Evolutionary conservation across 2,888 invertebrate species (phyloP), one percentile per base, ranked within the genome.

Genomic region (Trypoxylon attenuatum): DNA sequence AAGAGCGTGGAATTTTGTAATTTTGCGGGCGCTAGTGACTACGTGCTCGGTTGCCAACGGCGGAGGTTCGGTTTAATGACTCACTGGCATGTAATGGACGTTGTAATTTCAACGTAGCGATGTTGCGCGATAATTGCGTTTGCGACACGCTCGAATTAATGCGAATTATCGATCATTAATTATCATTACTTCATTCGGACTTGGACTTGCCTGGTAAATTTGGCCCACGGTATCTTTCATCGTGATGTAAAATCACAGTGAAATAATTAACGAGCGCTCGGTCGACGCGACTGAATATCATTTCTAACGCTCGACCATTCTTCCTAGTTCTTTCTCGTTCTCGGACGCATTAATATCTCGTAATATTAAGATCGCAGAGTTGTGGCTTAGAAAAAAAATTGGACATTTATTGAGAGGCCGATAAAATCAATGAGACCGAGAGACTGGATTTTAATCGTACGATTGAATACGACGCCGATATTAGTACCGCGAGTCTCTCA

Each of bases 111-210:
- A n/a, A n/a, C n/a, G n/a, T n/a, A n/a, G n/a, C n/a, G n/a, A n/a
- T n/a, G n/a, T n/a, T n/a, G n/a, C n/a, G n/a, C n/a, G n/a, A 13
- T n/a, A 46, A 27, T 49, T 10, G 29, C 10, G 33, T n/a, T 19
- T 25, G 8, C 19, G n/a, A 52, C 21, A 22, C 47, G 21, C 22
- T 22, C 49, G 50, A 46, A 53, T 67, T 61, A 64, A 68, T 43
- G 58, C 61, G 60, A 63, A 63, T 71, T 66, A 66, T 58, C 55
- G 69, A 55, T 74, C 74, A 74, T 74, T 66, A 71, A 71, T 74
- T 66, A 71, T 68, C 60, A 63, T 71, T 74, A 74, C 71, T 69
- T 60, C 56, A 61, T 23, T 13, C 52, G 53, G 53, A 47, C 33
- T 29, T 33, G n/a, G 27, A 45, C 55, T 42, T 41, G 29, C 56